Percentiles rank a stretch among this genome's conserved stretches.
Conservation (phyloP, 2,113 vertebrate species). For the Bos taurus region ARS-UCD2.0 NC_037344.1:7161001-7161500, state of each 20-base stretch:
- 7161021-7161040: background rate
- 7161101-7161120: background rate
- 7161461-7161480: background rate
- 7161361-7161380: background rate
- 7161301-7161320: background rate
- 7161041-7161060: background rate
- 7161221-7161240: background rate
- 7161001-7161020: background rate
- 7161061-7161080: background rate
- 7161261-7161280: background rate
- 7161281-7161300: background rate
- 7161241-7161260: background rate
- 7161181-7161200: background rate
- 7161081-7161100: background rate
- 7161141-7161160: background rate
- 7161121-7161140: background rate
- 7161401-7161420: background rate
- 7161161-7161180: background rate
- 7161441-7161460: background rate
- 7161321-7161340: background rate
- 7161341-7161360: background rate
- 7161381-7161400: background rate
- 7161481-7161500: background rate
- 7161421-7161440: background rate
- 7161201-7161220: background rate